A percentile compares a stretch with the other conserved stretches of the same genome.
Evolutionary conservation across 2,113 vertebrate genomes (phyloP).

Genomic region (Amazona guildingii): DNA sequence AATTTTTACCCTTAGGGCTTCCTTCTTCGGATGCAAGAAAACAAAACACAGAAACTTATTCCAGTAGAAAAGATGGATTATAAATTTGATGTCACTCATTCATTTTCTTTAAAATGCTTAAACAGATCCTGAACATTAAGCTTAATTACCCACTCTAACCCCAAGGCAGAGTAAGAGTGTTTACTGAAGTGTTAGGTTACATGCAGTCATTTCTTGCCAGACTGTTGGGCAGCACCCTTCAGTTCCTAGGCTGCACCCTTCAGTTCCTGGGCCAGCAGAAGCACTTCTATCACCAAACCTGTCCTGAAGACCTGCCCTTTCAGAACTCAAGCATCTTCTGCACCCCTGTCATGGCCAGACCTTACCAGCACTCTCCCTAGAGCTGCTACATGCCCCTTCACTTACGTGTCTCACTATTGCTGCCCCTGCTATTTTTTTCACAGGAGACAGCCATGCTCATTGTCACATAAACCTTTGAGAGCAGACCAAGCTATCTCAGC

Average conservation of each 20-base stretch:
- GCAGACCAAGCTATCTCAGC: accelerated
- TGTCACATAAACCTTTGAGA: background rate
- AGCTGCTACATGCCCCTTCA: background rate
- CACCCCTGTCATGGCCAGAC: accelerated
- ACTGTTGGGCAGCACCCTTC: background rate
- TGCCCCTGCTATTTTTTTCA: background rate
- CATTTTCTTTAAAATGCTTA: background rate
- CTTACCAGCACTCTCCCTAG: background rate
- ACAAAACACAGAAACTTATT: background rate
- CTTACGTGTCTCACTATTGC: background rate
- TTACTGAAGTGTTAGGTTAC: background rate
- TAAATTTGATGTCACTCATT: background rate
- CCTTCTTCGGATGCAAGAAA: slow-evolving; percentile 1
- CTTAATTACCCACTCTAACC: background rate
- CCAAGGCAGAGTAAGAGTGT: background rate
- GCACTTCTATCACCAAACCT: background rate
- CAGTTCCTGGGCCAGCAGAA: background rate
- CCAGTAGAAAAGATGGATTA: background rate
- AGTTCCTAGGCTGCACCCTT: background rate
- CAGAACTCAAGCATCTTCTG: background rate
- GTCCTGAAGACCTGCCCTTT: background rate
- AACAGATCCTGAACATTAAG: background rate
- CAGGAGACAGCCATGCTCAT: background rate
- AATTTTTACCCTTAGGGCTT: slow-evolving; percentile 9
- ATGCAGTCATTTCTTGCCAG: background rate